These are phyloP conservation scores for Dicycla oo DNA, from an alignment of 2,888 invertebrate genomes.

Conservation along the genomic window DNA sequence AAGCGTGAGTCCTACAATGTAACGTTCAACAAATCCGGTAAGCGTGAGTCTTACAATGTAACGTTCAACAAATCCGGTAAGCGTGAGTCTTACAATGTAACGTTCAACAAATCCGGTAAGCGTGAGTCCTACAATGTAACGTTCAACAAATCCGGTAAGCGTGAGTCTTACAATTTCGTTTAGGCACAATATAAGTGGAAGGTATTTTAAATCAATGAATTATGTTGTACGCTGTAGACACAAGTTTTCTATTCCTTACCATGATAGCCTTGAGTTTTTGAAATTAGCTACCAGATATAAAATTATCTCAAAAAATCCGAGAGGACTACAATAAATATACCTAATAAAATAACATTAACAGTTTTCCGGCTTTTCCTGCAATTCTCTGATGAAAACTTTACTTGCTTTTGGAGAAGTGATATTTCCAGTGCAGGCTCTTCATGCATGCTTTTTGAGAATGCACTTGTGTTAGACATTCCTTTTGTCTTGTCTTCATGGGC, in stretches of 20 bases:
- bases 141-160: constrained; percentile 15
- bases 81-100: too few species aligned
- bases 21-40: too few species aligned
- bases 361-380: not conserved
- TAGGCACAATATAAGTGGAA: not conserved
- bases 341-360: not conserved
- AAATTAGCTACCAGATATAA: constrained; percentile 16
- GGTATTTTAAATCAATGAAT: not conserved
- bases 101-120: too few species aligned
- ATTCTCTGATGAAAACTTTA: not conserved
- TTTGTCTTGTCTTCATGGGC: not conserved
- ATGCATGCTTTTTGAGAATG: not conserved
- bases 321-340: not conserved
- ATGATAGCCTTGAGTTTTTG: not conserved
- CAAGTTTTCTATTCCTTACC: not conserved
- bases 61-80: too few species aligned
- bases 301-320: constrained; percentile 11
- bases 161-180: constrained; percentile 8
- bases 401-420: not conserved
- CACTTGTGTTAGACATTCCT: not conserved
- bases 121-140: constrained; percentile 52
- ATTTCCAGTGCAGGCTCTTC: not conserved
- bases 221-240: not conserved
- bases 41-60: too few species aligned
- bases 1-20: too few species aligned